These are phyloP conservation scores for Tadarida brasiliensis DNA, from an alignment of 2,797 vertebrate species.

Conservation along the genomic window DNA sequence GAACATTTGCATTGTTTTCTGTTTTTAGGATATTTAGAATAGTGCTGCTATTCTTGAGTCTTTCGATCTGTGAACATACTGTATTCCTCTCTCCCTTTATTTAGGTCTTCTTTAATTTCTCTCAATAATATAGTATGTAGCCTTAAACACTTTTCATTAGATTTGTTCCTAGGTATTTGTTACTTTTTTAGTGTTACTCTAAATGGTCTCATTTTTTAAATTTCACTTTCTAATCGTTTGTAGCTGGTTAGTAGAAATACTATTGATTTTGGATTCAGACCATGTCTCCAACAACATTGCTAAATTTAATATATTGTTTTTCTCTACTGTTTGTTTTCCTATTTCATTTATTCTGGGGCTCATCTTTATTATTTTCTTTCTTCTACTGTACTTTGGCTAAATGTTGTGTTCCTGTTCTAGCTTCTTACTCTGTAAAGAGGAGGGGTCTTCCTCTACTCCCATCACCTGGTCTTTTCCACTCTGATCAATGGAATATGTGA, in stretches of 20 bases:
- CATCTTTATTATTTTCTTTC: neutral
- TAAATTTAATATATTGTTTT: slow-evolving; percentile 42
- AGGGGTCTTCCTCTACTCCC: neutral
- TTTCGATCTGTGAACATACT: too few relatives aligned
- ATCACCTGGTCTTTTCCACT: neutral
- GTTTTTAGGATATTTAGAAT: too few relatives aligned
- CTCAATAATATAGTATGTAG: neutral
- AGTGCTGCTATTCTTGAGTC: too few relatives aligned
- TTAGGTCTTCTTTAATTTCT: slow-evolving; percentile 4
- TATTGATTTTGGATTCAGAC: neutral
- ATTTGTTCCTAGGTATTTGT: neutral
- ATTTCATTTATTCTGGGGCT: too few relatives aligned
- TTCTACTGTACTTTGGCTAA: neutral
- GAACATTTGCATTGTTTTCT: too few relatives aligned
- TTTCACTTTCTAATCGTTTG: neutral
- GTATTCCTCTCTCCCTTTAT: too few relatives aligned
- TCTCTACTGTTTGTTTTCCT: neutral
- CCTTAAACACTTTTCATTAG: slow-evolving; percentile 3
- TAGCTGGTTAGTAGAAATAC: neutral
- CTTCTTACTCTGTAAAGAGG: neutral
- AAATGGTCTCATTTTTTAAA: slow-evolving; percentile 15
- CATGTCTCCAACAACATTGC: neutral
- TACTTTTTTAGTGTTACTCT: neutral
- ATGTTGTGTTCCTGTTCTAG: neutral
- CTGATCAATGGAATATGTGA: neutral